Percentiles rank a stretch among this genome's conserved stretches.
phyloP scores from a whole-genome alignment of 2,797 vertebrate genomes.

The Eupleurogrammus muticus region DNA sequence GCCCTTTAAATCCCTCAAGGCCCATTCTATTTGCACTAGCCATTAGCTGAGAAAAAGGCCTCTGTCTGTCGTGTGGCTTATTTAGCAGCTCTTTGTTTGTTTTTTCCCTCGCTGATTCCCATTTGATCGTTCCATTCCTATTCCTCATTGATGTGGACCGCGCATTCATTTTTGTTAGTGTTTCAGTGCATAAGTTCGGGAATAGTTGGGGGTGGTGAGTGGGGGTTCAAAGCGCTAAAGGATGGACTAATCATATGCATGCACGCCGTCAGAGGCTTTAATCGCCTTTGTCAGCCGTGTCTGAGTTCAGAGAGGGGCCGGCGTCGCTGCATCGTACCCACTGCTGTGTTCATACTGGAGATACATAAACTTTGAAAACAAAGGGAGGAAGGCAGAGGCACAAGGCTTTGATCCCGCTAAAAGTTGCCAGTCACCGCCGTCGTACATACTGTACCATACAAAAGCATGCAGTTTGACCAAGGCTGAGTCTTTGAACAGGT shows the following conservation, averaged over 20 bases:
- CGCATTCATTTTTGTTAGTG: conserved; percentile 33
- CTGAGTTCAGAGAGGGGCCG: conserved; percentile 71
- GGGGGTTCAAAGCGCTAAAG: conserved; percentile 61
- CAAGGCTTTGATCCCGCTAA: conserved; percentile 64
- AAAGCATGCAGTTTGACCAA: conserved; percentile 38
- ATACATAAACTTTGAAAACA: conserved; percentile 69
- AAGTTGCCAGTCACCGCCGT: conserved; percentile 57
- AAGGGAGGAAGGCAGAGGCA: conserved; percentile 45
- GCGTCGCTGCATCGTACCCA: conserved; percentile 54
- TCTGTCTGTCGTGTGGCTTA: conserved; percentile 60
- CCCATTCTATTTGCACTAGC: conserved; percentile 73
- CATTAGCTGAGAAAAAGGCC: conserved; percentile 71
- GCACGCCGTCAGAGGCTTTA: conserved; percentile 69
- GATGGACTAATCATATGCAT: conserved; percentile 70
- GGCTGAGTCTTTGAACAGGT: conserved; percentile 44
- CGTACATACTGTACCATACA: conserved; percentile 31
- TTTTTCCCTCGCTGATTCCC: conserved; percentile 66
- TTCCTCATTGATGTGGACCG: conserved; percentile 48
- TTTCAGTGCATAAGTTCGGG: conserved; percentile 46
- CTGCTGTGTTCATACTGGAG: conserved; percentile 52
- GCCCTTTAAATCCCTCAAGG: conserved; percentile 73
- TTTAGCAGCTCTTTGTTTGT: conserved; percentile 75
- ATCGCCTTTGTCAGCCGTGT: conserved; percentile 70
- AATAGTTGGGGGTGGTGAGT: conserved; percentile 26
- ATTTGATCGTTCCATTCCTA: conserved; percentile 60